These are phyloP conservation scores for Zaprionus ornatus DNA, from an alignment of 1,140 invertebrate species.

Conservation along the genomic window DNA sequence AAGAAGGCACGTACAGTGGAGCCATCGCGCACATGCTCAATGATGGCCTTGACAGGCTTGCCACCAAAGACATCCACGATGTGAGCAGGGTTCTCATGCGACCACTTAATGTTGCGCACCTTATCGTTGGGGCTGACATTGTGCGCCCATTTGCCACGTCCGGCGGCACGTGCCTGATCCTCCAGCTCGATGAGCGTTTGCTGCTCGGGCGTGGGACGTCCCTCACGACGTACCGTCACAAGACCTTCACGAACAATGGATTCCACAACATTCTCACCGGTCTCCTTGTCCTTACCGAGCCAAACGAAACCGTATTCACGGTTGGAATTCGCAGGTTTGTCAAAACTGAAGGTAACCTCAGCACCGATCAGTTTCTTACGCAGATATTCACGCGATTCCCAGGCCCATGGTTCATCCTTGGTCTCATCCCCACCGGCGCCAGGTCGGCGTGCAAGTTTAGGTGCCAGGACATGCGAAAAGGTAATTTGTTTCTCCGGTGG, in stretches of 20 bases:
- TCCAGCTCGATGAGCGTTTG: conserved; percentile 93
- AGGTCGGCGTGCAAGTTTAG: conserved; percentile 93
- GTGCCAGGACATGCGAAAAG: conserved; percentile 95
- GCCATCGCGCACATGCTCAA: conserved; percentile 98
- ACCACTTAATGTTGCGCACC: conserved; percentile 94
- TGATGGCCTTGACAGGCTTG: conserved; percentile 93
- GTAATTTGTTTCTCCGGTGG: conserved; percentile 96
- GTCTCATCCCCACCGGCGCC: conserved; percentile 88
- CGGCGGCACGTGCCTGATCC: conserved; percentile 93
- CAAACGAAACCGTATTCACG: conserved; percentile 95
- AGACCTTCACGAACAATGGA: conserved; percentile 94
- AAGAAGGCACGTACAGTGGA: conserved; percentile 96
- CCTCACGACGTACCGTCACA: conserved; percentile 92
- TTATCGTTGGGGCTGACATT: conserved; percentile 86
- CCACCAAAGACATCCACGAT: conserved; percentile 92
- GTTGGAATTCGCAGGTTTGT: conserved; percentile 89
- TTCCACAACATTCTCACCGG: conserved; percentile 94
- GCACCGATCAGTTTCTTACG: conserved; percentile 96
- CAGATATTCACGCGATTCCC: conserved; percentile 97
- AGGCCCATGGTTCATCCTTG: conserved; percentile 97
- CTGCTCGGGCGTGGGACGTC: conserved; percentile 88
- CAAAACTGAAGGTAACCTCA: conserved; percentile 91
- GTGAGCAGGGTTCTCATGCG: conserved; percentile 91
- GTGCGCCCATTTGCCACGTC: conserved; percentile 93
- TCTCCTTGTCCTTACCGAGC: conserved; percentile 91